Conservation (phyloP, 2,797 vertebrate species). For the Xerus rutilus region DNA sequence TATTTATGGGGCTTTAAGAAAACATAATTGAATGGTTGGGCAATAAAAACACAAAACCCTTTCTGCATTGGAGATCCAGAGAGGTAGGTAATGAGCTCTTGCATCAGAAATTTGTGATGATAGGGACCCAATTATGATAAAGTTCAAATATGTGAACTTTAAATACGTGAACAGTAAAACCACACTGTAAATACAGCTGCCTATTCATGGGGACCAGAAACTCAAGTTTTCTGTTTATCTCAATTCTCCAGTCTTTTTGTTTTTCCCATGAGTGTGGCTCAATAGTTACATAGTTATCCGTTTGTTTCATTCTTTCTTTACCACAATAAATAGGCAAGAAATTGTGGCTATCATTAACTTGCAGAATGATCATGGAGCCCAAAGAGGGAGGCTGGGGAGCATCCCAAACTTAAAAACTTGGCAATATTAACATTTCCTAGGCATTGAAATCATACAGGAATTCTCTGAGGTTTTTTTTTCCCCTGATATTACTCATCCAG, state of each 20-base stretch:
- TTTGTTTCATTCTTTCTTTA: conserved; percentile 40
- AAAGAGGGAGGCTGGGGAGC: not conserved
- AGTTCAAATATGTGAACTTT: conserved; percentile 70
- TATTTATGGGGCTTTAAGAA: conserved; percentile 81
- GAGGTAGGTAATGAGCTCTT: conserved; percentile 73
- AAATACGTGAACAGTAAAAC: conserved; percentile 51
- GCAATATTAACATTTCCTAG: conserved; percentile 58
- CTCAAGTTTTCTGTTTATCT: conserved; percentile 60
- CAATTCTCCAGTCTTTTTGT: conserved; percentile 30
- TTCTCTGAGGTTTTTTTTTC: not conserved
- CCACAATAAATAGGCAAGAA: conserved; percentile 46
- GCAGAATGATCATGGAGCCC: conserved; percentile 64
- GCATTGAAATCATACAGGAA: conserved; percentile 67
- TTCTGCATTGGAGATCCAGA: conserved; percentile 70
- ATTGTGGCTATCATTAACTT: conserved; percentile 52
- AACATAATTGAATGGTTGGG: conserved; percentile 54
- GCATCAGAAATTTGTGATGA: conserved; percentile 23
- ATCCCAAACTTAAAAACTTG: conserved; percentile 27
- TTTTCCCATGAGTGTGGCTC: conserved; percentile 58
- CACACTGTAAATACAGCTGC: conserved; percentile 7
- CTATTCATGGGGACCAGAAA: conserved; percentile 22
- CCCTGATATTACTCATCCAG: conserved; percentile 69
- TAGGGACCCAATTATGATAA: conserved; percentile 16
- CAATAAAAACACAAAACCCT: conserved; percentile 80
- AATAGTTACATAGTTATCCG: not conserved